These are phyloP conservation scores for Crax fasciolata DNA, from an alignment of 2,797 vertebrate species.

Conservation along the genomic window DNA sequence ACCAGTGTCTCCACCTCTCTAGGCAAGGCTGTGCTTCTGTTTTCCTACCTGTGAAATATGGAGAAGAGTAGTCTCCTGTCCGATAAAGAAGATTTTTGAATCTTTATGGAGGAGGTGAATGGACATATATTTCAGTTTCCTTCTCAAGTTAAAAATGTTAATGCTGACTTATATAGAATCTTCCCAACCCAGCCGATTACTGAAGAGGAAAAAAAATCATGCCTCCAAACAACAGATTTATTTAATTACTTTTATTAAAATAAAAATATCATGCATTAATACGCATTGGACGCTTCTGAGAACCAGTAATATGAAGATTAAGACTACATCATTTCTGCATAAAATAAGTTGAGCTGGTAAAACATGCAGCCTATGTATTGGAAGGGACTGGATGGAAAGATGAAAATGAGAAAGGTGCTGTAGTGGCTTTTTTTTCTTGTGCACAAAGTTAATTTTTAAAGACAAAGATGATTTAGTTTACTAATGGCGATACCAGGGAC, in stretches of 20 bases:
- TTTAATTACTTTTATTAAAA: conserved; percentile 70
- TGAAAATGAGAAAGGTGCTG: conserved; percentile 57
- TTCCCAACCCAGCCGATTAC: neutral
- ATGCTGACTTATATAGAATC: neutral
- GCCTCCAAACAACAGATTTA: neutral
- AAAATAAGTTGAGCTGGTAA: conserved; percentile 60
- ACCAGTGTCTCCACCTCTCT: neutral
- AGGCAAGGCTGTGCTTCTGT: neutral
- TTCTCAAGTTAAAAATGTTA: neutral
- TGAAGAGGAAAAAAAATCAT: neutral
- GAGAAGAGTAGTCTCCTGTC: neutral
- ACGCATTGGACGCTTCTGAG: conserved; percentile 58
- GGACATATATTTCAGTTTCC: neutral
- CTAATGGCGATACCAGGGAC: neutral
- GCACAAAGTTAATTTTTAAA: conserved; percentile 9
- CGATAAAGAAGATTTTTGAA: neutral
- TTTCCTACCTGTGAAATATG: neutral
- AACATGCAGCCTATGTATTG: conserved; percentile 10
- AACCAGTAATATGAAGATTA: conserved; percentile 69
- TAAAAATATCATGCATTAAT: conserved; percentile 61
- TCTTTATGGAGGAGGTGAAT: neutral
- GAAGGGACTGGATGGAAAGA: conserved; percentile 41
- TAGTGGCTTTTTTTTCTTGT: conserved; percentile 17
- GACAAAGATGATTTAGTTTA: conserved; percentile 24
- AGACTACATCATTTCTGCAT: conserved; percentile 60